These are phyloP conservation scores for Trichosurus vulpecula DNA, from an alignment of 2,797 vertebrate genomes.

Conservation along the genomic window DNA sequence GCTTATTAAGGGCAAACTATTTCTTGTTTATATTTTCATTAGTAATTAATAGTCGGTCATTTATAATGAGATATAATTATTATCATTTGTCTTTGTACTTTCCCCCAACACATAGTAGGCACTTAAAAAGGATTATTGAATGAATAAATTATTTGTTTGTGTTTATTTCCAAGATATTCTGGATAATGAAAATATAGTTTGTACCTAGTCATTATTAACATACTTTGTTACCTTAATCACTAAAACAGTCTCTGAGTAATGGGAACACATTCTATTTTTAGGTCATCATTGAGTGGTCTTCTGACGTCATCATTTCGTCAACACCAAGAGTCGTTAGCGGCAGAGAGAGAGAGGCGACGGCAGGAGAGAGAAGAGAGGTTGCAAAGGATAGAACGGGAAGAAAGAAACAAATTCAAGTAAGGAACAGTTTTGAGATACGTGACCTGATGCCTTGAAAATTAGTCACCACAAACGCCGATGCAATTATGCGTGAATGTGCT, in stretches of 20 bases:
- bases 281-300: slow-evolving; percentile 90
- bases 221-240: slow-evolving; percentile 72
- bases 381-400: slow-evolving; percentile 95
- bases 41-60: not conserved
- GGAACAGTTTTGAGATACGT: slow-evolving; percentile 63
- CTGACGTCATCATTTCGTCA: slow-evolving; percentile 95
- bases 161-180: slow-evolving; percentile 54
- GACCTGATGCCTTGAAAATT: slow-evolving; percentile 43
- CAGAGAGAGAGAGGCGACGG: slow-evolving; percentile 93
- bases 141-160: slow-evolving; percentile 41
- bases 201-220: slow-evolving; percentile 52
- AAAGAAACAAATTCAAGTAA: slow-evolving; percentile 96
- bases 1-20: not conserved
- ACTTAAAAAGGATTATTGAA: not conserved
- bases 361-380: slow-evolving; percentile 95
- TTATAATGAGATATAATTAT: not conserved
- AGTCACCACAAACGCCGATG: not conserved
- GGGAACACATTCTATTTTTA: slow-evolving; percentile 77
- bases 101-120: not conserved
- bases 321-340: slow-evolving; percentile 95
- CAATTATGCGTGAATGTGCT: not conserved
- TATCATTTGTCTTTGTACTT: not conserved
- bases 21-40: not conserved
- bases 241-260: slow-evolving; percentile 73
- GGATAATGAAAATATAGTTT: slow-evolving; percentile 53